A percentile compares a stretch with the other conserved stretches of the same genome.
These are phyloP conservation scores for Drosophila aldrichi DNA, from an alignment of 2,888 invertebrate genomes.

Conservation along the genomic window DNA sequence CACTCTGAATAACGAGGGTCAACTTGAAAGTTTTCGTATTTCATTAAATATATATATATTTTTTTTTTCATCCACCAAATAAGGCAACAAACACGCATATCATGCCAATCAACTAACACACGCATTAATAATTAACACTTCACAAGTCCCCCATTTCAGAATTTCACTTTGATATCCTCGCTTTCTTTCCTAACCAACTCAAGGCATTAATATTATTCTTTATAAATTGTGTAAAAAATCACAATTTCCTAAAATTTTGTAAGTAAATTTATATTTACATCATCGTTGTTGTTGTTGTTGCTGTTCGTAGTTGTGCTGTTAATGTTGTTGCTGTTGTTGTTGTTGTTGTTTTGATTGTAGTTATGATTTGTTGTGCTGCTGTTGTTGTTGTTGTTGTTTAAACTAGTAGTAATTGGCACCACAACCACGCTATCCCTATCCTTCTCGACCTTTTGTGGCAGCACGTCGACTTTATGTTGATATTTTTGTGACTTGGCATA, in stretches of 20 bases:
- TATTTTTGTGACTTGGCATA: constrained; percentile 87
- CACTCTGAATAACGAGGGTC: too few species aligned
- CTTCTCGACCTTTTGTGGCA: constrained; percentile 60
- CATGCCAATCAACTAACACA: too few species aligned
- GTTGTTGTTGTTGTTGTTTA: constrained; percentile 71
- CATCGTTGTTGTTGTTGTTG: constrained; percentile 87
- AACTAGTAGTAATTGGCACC: constrained; percentile 87
- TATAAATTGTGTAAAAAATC: too few species aligned
- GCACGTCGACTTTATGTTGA: constrained; percentile 71
- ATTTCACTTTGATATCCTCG: too few species aligned
- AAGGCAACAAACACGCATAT: too few species aligned
- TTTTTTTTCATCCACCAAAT: too few species aligned
- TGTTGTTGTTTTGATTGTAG: constrained; percentile 82
- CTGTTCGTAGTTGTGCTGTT: constrained; percentile 80
- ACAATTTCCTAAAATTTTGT: background rate
- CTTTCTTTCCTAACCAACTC: too few species aligned
- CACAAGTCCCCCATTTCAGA: too few species aligned
- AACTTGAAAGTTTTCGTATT: too few species aligned
- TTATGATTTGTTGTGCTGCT: constrained; percentile 86
- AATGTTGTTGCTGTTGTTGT: constrained; percentile 82
- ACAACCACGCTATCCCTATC: constrained; percentile 83
- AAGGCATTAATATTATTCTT: too few species aligned
- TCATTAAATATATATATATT: too few species aligned
- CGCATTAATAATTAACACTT: too few species aligned
- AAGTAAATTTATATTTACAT: constrained; percentile 86